These are phyloP conservation scores for Taeniopygia guttata DNA, from an alignment of 2,797 vertebrate genomes.

Conservation along the genomic window DNA sequence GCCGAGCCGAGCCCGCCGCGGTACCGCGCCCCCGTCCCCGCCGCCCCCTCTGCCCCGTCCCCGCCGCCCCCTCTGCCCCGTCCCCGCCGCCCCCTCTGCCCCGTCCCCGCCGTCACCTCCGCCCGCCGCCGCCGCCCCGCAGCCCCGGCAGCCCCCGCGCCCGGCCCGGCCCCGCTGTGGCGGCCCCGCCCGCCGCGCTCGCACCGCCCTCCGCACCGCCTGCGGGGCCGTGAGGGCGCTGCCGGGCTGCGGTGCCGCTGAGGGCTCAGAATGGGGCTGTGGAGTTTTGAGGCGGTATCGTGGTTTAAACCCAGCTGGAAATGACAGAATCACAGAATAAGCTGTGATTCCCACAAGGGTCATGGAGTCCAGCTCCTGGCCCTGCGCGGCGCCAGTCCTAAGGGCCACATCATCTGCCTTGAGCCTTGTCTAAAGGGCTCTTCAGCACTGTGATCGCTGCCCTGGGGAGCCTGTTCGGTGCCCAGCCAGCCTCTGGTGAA, in stretches of 20 bases:
- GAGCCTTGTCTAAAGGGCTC: background rate
- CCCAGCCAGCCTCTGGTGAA: background rate
- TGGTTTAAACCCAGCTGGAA: background rate
- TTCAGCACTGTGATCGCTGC: background rate
- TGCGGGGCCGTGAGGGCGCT: too few species aligned
- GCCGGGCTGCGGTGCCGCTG: rapidly evolving
- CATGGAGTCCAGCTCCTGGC: background rate
- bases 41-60: rapidly evolving
- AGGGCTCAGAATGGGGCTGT: rapidly evolving
- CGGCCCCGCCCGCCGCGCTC: background rate
- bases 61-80: too few species aligned
- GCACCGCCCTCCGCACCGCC: background rate
- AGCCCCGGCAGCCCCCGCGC: background rate
- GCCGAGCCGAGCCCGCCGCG: background rate
- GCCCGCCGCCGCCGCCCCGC: background rate
- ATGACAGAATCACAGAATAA: background rate
- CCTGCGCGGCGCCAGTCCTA: background rate
- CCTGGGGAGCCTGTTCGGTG: background rate
- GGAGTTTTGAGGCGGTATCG: background rate
- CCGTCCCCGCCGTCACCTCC: too few species aligned
- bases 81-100: too few species aligned
- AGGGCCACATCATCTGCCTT: background rate
- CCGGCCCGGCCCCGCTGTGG: background rate
- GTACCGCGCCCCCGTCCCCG: background rate
- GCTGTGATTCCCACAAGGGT: background rate